A percentile compares a stretch with the other conserved stretches of the same genome.
Evolutionary conservation across 92 coral and sea anemone species (phyloP).

Genomic region (Micromussa lordhowensis): DNA sequence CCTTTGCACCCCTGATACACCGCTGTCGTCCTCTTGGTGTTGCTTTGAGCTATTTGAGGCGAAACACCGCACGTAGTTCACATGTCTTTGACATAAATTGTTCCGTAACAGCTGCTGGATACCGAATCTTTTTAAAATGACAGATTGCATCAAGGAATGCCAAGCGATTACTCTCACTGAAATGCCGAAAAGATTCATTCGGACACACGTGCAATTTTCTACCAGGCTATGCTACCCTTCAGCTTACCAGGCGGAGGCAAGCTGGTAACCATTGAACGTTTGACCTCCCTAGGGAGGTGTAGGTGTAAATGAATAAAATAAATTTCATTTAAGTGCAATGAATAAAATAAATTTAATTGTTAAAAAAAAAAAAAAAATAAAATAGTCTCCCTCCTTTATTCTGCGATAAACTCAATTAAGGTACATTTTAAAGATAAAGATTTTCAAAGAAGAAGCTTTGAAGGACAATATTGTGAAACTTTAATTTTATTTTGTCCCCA

Average conservation of each 20-base stretch:
- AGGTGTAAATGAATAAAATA: not conserved
- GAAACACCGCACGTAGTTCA: slow-evolving; percentile 1
- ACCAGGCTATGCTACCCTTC: slow-evolving; percentile 23
- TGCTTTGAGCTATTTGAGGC: slow-evolving; percentile 17
- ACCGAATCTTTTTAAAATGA: not conserved
- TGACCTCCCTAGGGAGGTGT: not conserved
- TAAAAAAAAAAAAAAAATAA: too few species aligned
- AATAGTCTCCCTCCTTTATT: not conserved
- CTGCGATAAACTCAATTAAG: not conserved
- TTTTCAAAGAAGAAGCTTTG: not conserved
- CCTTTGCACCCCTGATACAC: slow-evolving; percentile 14
- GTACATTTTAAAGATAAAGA: not conserved
- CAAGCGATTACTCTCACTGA: not conserved
- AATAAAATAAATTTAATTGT: not conserved
- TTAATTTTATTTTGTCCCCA: not conserved
- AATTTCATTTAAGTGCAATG: too few species aligned
- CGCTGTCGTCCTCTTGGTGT: slow-evolving; percentile 7
- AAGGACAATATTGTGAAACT: not conserved
- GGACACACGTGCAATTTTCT: slow-evolving; percentile 1
- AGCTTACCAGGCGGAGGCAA: not conserved
- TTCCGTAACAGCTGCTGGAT: not conserved
- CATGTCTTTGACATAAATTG: not conserved
- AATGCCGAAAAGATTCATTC: not conserved
- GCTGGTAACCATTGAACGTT: slow-evolving; percentile 3
- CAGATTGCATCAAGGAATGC: slow-evolving; percentile 7